Evolutionary conservation across 1,140 invertebrate species (phyloP), one percentile per base, ranked within the genome.

Genomic region (Diachasma alloeum): DNA sequence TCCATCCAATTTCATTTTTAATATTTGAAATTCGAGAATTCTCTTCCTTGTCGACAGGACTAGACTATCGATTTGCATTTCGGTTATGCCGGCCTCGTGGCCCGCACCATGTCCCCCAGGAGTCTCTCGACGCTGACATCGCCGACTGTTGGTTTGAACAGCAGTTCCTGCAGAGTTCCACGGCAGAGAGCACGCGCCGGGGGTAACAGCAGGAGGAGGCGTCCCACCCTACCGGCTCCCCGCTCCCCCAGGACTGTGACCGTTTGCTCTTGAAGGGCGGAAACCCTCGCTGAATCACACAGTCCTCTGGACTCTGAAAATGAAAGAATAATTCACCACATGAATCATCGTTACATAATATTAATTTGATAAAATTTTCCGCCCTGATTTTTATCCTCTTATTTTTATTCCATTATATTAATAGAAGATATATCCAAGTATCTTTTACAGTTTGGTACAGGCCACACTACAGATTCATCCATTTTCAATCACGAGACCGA

Each of bases 261-360:
- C 0, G 94, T 94, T 86, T 96, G 94, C 79, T 96, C 95, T 89
- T 96, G 95, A 0, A 95, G 83, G 0, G 93, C 87, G 84, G 95
- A 92, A 2, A 95, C 91, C 77, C 94, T 91, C 1, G 89, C 84
- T 0, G 91, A 87, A 78, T 94, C 91, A 46, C 90, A 90, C n/a
- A 94, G 86, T 1, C 93, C 93, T 79, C 91, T 84, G 31, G 91
- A 90, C 86, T 96, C 95, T 95, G 82, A 9, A 82, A 79, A 82
- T 53, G 72, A 56, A 77, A 69, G 1, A 46, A 46, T 3, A n/a
- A 46, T 44, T n/a, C n/a, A n/a, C n/a, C n/a, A n/a, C n/a, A n/a
- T n/a, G n/a, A n/a, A n/a, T n/a, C n/a, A n/a, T n/a, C n/a, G n/a
- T n/a, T n/a, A n/a, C n/a, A n/a, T n/a, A n/a, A n/a, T n/a, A n/a